Conservation (phyloP, 2,888 invertebrate genomes). For the Metallyticus violacea region DNA sequence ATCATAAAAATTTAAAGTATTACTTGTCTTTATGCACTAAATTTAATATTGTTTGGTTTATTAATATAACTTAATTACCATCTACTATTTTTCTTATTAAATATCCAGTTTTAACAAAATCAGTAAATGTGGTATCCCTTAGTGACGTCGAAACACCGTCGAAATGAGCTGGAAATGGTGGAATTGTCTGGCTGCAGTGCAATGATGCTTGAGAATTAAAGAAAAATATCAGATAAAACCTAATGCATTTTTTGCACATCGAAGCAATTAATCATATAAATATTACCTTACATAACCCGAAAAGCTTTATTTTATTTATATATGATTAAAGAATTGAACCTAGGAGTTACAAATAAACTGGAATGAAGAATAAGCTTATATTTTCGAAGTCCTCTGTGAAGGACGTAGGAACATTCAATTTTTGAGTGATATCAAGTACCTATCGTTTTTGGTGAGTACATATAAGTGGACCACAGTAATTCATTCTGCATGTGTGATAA, state of each 20-base stretch:
- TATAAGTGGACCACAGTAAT: background rate
- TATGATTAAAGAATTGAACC: conserved; percentile 4
- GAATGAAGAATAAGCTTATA: conserved; percentile 16
- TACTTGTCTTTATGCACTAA: too few relatives aligned
- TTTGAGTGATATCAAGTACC: conserved; percentile 25
- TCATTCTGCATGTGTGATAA: background rate
- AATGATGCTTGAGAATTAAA: background rate
- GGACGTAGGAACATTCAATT: conserved; percentile 14
- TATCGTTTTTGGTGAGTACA: conserved; percentile 30
- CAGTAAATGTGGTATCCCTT: background rate
- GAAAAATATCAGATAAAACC: conserved; percentile 7
- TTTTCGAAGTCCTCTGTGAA: conserved; percentile 9
- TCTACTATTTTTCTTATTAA: too few relatives aligned
- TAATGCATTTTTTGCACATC: conserved; percentile 15
- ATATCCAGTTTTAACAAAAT: too few relatives aligned
- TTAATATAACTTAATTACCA: too few relatives aligned
- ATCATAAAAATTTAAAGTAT: background rate
- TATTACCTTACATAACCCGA: background rate
- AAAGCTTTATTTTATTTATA: background rate
- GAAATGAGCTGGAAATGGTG: background rate
- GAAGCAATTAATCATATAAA: conserved; percentile 14
- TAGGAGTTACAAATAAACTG: background rate
- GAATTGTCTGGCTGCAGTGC: background rate
- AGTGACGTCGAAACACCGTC: background rate
- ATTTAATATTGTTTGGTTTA: too few relatives aligned